Evolutionary conservation across 2,797 vertebrate genomes (phyloP), one percentile per base, ranked within the genome.

Genomic region (Notolabrus celidotus): DNA sequence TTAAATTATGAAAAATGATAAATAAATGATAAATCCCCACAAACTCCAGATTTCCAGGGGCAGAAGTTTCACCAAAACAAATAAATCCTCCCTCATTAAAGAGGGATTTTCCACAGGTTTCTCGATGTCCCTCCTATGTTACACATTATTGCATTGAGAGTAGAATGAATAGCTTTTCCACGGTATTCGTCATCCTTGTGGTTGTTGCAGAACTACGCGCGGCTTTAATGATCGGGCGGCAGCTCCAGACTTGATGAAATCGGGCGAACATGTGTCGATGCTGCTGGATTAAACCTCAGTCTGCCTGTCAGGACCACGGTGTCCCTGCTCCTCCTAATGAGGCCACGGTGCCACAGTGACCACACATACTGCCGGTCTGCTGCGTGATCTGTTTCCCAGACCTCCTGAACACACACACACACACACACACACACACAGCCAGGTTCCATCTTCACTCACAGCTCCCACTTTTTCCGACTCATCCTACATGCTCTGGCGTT

Each of bases 381-480:
- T 88, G 69, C 86, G 72, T 84, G 86, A 94, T 92, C 85, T 77
- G 27, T 93, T 93, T 92, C 82, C 87, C 94, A 95, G 93, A 90
- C 85, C 79, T 66, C 70, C 65, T 27, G 49, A 55, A 55, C 58
- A 33, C 79, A 67, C 79, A 83, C 29, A 75, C 67, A 65, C 73
- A 58, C 49, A 54, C 31, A 64, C 43, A 55, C 52, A 45, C 58
- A 4, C 70, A 55, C 57, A 31, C 56, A 78, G 71, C 82, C 75
- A 81, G 81, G 84, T 87, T 82, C 86, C 88, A 88, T 88, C 84
- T 77, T 86, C 77, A 64, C 69, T 84, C 80, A 1, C 56, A 31
- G 70, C 79, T 89, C 90, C 86, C 87, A 45, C 45, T 68, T 70
- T 91, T 89, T 93, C 90, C 88, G 85, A 45, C 69, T 84, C 91